phyloP scores from a whole-genome alignment of 2,888 invertebrate species.

The Latheticus oryzae region DNA sequence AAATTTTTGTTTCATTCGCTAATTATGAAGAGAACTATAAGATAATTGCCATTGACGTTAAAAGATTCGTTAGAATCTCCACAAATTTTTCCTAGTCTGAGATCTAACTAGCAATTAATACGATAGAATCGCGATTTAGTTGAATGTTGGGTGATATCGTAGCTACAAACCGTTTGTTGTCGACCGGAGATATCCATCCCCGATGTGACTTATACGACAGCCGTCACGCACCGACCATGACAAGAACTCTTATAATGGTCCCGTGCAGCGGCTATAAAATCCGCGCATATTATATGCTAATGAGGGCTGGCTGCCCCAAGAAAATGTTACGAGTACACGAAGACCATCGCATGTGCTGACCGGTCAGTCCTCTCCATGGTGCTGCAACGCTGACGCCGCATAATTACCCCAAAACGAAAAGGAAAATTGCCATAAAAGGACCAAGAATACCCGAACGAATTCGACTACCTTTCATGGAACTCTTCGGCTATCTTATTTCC shows the following conservation, averaged over 20 bases:
- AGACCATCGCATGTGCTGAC: conserved; percentile 37
- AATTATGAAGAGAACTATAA: no score
- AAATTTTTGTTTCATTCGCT: no score
- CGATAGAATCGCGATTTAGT: conserved; percentile 30
- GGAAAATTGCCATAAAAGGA: conserved; percentile 38
- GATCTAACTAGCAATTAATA: conserved; percentile 34
- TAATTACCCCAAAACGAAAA: conserved; percentile 47
- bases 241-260: conserved; percentile 45
- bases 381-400: conserved; percentile 47
- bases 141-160: conserved; percentile 25
- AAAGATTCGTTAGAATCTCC: conserved; percentile 18
- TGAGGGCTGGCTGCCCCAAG: conserved; percentile 45
- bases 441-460: conserved; percentile 27
- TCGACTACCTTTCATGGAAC: conserved; percentile 34
- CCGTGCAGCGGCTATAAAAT: conserved; percentile 46
- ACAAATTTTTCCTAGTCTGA: conserved; percentile 26
- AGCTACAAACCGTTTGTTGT: conserved; percentile 34
- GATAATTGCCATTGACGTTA: conserved; percentile 21
- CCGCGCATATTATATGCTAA: conserved; percentile 48
- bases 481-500: conserved; percentile 17
- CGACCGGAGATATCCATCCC: conserved; percentile 40
- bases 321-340: conserved; percentile 39
- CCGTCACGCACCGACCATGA: conserved; percentile 45
- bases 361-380: conserved; percentile 34
- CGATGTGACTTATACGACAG: conserved; percentile 44